Conservation (phyloP, 35 echinoderm and acorn worm genomes). For the Hemicentrotus pulcherrimus region DNA sequence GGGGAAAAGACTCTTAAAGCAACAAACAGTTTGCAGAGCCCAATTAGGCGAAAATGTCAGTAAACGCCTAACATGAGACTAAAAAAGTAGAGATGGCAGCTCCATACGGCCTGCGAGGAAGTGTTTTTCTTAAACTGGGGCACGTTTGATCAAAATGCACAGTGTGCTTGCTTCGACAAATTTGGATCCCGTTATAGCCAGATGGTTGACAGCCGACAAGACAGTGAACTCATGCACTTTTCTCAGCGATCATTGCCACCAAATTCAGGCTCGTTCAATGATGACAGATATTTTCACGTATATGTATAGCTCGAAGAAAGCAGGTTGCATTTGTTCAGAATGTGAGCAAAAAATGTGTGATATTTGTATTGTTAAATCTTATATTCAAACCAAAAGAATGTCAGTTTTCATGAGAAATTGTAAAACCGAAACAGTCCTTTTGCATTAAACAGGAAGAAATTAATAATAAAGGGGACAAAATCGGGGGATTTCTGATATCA, state of each 20-base stretch:
- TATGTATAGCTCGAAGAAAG: not conserved
- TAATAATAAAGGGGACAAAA: no score
- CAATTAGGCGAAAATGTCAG: slow-evolving; percentile 11
- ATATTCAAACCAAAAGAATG: no score
- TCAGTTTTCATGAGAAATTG: no score
- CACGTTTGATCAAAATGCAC: slow-evolving; percentile 48
- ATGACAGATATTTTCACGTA: not conserved
- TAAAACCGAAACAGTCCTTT: no score
- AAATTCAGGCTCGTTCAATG: slow-evolving; percentile 39
- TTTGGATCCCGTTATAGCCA: slow-evolving; percentile 54
- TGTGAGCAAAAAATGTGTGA: not conserved
- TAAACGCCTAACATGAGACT: slow-evolving; percentile 24
- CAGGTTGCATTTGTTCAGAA: not conserved
- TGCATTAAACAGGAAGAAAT: no score
- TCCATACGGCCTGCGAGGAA: slow-evolving; percentile 11
- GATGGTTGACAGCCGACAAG: slow-evolving; percentile 47
- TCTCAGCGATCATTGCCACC: slow-evolving; percentile 42
- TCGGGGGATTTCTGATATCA: no score
- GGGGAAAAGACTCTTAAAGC: not conserved
- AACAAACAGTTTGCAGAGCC: not conserved
- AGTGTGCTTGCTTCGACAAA: slow-evolving; percentile 49
- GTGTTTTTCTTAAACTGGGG: slow-evolving; percentile 24
- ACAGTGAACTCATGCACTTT: slow-evolving; percentile 52
- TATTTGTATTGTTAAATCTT: not conserved
- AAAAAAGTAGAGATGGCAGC: slow-evolving; percentile 8